A percentile compares a stretch with the other conserved stretches of the same genome.
Evolutionary conservation across 2,113 vertebrate genomes (phyloP).

Genomic region (Cebus imitator): DNA sequence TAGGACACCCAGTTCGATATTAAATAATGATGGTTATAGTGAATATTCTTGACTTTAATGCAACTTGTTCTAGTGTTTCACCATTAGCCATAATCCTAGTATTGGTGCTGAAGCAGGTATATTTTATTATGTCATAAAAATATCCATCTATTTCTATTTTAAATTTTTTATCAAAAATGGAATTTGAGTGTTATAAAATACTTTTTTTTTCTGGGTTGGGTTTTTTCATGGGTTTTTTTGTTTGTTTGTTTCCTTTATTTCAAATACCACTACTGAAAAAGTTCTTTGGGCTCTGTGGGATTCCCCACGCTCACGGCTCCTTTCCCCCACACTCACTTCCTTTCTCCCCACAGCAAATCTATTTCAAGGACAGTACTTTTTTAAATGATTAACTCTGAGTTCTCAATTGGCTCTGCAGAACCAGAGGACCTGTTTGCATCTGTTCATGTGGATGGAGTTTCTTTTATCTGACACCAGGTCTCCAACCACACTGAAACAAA

Average conservation of each 20-base stretch:
- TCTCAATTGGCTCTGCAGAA: conserved; percentile 45
- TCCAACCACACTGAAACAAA: neutral
- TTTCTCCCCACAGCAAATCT: conserved; percentile 18
- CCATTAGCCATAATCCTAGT: neutral
- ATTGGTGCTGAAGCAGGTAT: neutral
- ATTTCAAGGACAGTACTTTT: conserved; percentile 21
- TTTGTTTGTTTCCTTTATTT: conserved; percentile 50
- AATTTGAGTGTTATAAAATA: neutral
- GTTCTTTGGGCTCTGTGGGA: conserved; percentile 58
- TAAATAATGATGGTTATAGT: neutral
- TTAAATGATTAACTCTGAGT: neutral
- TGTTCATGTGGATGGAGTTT: neutral
- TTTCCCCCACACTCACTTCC: conserved; percentile 31
- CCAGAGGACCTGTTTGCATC: neutral
- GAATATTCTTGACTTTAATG: neutral
- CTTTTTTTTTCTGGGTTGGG: conserved; percentile 51
- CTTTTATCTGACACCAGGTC: conserved; percentile 8
- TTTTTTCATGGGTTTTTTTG: conserved; percentile 50
- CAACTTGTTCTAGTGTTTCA: neutral
- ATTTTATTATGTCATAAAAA: neutral
- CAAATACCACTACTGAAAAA: conserved; percentile 59
- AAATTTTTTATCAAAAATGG: neutral
- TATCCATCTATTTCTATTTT: neutral
- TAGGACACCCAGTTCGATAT: neutral
- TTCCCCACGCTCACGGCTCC: conserved; percentile 40